phyloP scores from a whole-genome alignment of 1,140 invertebrate genomes.

The Pseudoatta argentina region DNA sequence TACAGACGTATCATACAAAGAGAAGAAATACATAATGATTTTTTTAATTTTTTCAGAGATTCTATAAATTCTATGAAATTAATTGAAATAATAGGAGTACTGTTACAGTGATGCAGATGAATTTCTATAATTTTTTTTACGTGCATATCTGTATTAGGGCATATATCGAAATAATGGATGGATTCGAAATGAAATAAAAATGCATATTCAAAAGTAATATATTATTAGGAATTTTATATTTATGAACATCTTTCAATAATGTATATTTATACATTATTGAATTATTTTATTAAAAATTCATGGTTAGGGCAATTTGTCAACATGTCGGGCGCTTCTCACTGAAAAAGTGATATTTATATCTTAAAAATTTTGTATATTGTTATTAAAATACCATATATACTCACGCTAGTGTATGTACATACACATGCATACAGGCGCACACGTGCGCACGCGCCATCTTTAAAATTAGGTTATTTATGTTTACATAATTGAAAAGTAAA shows the following conservation, averaged over 20 bases:
- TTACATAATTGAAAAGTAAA: slow-evolving; percentile 69
- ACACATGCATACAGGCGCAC: slow-evolving; percentile 68
- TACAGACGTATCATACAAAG: not conserved
- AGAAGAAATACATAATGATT: not conserved
- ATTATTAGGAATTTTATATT: slow-evolving; percentile 22
- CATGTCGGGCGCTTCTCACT: slow-evolving; percentile 25
- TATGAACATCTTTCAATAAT: slow-evolving; percentile 19
- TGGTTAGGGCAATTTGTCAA: not conserved
- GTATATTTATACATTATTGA: slow-evolving; percentile 6
- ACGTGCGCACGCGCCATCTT: slow-evolving; percentile 34
- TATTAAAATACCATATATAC: slow-evolving; percentile 71
- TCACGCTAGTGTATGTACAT: slow-evolving; percentile 37
- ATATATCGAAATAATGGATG: slow-evolving; percentile 42
- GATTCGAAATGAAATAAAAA: slow-evolving; percentile 8
- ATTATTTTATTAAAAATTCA: slow-evolving; percentile 46
- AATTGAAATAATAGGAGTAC: not conserved
- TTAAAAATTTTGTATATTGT: slow-evolving; percentile 84
- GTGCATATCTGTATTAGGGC: slow-evolving; percentile 62
- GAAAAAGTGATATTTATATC: slow-evolving; percentile 64
- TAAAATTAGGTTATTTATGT: slow-evolving; percentile 66
- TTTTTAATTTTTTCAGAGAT: not conserved
- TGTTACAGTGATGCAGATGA: slow-evolving; percentile 3
- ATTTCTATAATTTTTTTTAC: slow-evolving; percentile 54
- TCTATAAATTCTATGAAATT: slow-evolving; percentile 13
- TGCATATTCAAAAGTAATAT: slow-evolving; percentile 25